Evolutionary conservation across 1,140 invertebrate genomes (phyloP).

Genomic region (Sitophilus oryzae): DNA sequence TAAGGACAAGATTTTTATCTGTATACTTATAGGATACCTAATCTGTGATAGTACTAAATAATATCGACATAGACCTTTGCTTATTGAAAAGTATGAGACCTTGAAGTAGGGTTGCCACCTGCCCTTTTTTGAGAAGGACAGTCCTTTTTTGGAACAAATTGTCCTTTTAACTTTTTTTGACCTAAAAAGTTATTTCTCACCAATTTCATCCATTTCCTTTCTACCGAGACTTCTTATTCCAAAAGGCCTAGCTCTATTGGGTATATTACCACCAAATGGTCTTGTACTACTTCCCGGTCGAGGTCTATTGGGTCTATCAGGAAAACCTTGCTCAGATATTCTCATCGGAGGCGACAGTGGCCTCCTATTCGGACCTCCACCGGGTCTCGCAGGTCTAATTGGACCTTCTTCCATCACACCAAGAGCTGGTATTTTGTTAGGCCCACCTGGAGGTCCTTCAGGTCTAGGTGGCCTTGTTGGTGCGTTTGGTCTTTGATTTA

Average conservation of each 20-base stretch:
- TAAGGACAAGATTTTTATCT: no score
- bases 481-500: background rate
- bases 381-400: slow-evolving; percentile 10
- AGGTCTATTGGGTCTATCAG: background rate
- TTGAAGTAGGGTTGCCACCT: no score
- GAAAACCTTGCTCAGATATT: no score
- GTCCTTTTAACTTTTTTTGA: no score
- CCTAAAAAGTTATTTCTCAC: background rate
- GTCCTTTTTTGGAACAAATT: no score
- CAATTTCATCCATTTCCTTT: background rate
- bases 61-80: no score
- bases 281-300: background rate
- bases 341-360: no score
- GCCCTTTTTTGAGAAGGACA: no score
- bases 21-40: no score
- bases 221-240: background rate
- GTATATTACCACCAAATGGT: background rate
- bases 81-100: no score
- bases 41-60: no score
- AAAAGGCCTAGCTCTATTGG: background rate
- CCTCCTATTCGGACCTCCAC: slow-evolving; percentile 1
- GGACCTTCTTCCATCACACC: background rate
- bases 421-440: background rate
- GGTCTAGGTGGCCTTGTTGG: slow-evolving; percentile 11
- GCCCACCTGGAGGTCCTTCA: background rate